Percentiles rank a stretch among this genome's conserved stretches.
These are phyloP conservation scores for Schmidtea mediterranea DNA, from an alignment of 1,140 invertebrate genomes.

Conservation along the genomic window DNA sequence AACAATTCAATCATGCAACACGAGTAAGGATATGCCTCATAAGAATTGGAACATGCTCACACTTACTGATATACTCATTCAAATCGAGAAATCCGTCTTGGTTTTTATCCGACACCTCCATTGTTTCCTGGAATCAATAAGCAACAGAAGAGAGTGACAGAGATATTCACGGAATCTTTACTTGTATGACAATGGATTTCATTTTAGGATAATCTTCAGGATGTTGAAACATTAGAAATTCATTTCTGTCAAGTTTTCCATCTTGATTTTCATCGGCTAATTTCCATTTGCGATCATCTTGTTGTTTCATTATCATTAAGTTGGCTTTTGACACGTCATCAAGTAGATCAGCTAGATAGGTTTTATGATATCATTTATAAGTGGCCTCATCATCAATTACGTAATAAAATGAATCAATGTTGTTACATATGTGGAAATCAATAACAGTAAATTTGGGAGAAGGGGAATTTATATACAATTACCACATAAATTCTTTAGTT, in stretches of 20 bases:
- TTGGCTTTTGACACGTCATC: no score
- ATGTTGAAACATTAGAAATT: slow-evolving; percentile 71
- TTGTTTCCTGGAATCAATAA: slow-evolving; percentile 39
- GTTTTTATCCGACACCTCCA: slow-evolving; percentile 90
- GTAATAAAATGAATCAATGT: no score
- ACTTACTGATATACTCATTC: slow-evolving; percentile 34
- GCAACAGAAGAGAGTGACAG: background rate
- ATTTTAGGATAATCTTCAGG: slow-evolving; percentile 76
- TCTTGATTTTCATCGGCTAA: slow-evolving; percentile 20
- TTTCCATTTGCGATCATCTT: slow-evolving; percentile 19
- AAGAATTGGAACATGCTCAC: background rate
- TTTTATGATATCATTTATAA: no score
- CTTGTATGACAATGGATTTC: slow-evolving; percentile 58
- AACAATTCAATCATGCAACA: no score
- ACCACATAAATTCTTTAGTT: no score
- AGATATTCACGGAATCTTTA: slow-evolving; percentile 10
- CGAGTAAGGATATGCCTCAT: no score
- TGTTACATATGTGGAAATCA: no score
- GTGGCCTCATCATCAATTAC: no score
- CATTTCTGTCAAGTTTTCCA: slow-evolving; percentile 34
- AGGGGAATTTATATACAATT: no score
- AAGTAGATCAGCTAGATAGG: no score
- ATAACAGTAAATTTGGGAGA: no score
- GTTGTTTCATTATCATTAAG: no score
- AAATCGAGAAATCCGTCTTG: slow-evolving; percentile 46